Conservation (phyloP, 1,140 invertebrate species). For the Drosophila trapezifrons region DNA sequence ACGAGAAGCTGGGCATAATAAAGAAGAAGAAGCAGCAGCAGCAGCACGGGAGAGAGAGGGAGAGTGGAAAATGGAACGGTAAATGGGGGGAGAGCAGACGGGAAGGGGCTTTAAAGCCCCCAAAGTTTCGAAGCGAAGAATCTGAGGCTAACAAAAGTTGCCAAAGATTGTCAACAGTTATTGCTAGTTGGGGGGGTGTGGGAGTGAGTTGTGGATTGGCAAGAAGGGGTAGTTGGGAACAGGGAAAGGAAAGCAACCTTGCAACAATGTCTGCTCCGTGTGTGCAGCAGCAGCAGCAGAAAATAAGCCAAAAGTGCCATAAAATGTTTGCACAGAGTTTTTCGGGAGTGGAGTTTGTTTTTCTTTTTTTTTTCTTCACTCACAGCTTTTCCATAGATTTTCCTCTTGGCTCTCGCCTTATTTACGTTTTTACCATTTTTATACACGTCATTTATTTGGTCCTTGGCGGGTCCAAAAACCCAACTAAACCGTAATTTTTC, state of each 20-base stretch:
- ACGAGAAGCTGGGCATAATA: conserved; percentile 4
- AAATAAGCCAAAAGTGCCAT: conserved; percentile 78
- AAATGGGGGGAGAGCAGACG: background rate
- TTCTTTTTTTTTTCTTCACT: conserved; percentile 3
- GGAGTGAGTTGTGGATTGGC: too few relatives aligned
- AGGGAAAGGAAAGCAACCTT: background rate
- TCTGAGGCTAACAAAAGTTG: conserved; percentile 67
- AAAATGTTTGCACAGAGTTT: conserved; percentile 78
- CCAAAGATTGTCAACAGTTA: conserved; percentile 81
- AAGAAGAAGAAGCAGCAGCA: conserved; percentile 3
- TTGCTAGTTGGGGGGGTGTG: conserved; percentile 50
- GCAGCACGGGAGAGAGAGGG: background rate
- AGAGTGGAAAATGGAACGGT: conserved; percentile 17
- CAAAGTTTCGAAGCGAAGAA: conserved; percentile 31
- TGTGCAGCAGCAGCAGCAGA: conserved; percentile 57
- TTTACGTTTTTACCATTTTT: conserved; percentile 72
- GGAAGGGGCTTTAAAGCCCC: conserved; percentile 15
- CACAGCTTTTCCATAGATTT: conserved; percentile 28
- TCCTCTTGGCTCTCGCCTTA: conserved; percentile 19
- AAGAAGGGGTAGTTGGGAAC: background rate
- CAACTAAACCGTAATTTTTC: conserved; percentile 46
- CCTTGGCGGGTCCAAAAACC: conserved; percentile 34
- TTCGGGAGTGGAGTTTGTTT: conserved; percentile 43
- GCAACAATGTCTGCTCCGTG: conserved; percentile 34
- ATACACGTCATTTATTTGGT: conserved; percentile 74